Percentiles rank a stretch among this genome's conserved stretches.
Evolutionary conservation across 2,797 vertebrate species (phyloP).

Genomic region (Amphiprion clarkii): DNA sequence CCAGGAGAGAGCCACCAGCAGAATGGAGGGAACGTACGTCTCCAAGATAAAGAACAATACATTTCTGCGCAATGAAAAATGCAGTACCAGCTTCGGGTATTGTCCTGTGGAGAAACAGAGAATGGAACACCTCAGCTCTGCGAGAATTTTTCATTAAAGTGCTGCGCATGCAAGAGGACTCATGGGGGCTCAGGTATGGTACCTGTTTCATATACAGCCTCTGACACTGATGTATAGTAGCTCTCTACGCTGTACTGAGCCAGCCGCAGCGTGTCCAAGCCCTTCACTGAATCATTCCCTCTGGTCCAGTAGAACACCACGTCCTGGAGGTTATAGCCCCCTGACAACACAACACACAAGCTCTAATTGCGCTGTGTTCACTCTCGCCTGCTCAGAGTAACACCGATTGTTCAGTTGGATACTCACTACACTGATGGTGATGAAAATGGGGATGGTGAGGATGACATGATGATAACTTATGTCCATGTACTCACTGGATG

Average conservation of each 20-base stretch:
- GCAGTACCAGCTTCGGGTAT: constrained; percentile 93
- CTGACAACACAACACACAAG: constrained; percentile 76
- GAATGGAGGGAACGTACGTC: constrained; percentile 92
- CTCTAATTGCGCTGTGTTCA: not conserved
- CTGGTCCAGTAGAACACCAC: constrained; percentile 95
- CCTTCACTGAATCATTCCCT: constrained; percentile 93
- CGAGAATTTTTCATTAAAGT: not conserved
- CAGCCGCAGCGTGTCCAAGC: constrained; percentile 88
- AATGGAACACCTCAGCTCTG: not conserved
- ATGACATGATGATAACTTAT: constrained; percentile 28
- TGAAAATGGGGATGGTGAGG: constrained; percentile 31
- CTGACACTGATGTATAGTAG: constrained; percentile 91
- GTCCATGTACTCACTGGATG: constrained; percentile 33
- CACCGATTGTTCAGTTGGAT: not conserved
- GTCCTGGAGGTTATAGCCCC: constrained; percentile 95
- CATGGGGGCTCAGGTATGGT: constrained; percentile 14
- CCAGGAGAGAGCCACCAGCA: constrained; percentile 94
- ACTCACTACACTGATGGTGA: constrained; percentile 57
- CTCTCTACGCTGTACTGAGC: constrained; percentile 94
- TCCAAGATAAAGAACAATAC: constrained; percentile 94
- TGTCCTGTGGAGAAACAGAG: constrained; percentile 76
- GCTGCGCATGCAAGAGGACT: not conserved
- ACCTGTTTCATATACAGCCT: constrained; percentile 95
- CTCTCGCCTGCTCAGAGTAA: not conserved
- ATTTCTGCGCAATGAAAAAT: constrained; percentile 92